Evolutionary conservation across 2,113 vertebrate species (phyloP).

Genomic region (Sigmodon hispidus): DNA sequence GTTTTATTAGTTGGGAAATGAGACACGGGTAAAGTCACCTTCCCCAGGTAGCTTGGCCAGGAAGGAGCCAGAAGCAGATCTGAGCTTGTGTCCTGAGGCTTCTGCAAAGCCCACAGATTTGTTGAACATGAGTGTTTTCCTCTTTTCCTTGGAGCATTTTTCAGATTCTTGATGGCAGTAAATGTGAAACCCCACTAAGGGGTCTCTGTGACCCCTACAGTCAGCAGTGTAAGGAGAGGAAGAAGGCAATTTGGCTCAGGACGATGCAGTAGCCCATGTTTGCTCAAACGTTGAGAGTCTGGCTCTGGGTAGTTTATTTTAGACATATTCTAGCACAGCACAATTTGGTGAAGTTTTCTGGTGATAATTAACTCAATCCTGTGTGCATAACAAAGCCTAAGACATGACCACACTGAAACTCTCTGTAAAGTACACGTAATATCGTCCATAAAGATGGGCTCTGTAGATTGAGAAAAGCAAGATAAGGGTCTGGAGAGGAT

Average conservation of each 20-base stretch:
- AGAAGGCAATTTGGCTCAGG: neutral
- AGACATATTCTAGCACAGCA: neutral
- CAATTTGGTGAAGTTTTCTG: neutral
- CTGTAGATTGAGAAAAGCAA: neutral
- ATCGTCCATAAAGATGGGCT: neutral
- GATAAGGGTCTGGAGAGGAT: neutral
- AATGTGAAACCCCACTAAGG: neutral
- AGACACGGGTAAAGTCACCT: neutral
- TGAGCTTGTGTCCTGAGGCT: neutral
- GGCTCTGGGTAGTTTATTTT: neutral
- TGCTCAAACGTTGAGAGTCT: neutral
- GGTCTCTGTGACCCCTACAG: neutral
- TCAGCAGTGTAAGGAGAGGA: neutral
- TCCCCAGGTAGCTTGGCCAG: neutral
- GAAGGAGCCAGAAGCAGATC: neutral
- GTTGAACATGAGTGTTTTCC: rapidly evolving
- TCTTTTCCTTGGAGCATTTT: neutral
- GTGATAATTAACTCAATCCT: neutral
- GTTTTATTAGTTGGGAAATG: neutral
- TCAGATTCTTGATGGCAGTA: neutral
- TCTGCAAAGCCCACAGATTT: neutral
- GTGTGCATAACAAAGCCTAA: neutral
- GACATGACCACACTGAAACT: neutral
- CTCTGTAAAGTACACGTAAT: neutral
- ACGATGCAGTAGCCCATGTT: neutral